Conservation (phyloP, 2,797 vertebrate genomes). For the Sebastes hubbsi region DNA sequence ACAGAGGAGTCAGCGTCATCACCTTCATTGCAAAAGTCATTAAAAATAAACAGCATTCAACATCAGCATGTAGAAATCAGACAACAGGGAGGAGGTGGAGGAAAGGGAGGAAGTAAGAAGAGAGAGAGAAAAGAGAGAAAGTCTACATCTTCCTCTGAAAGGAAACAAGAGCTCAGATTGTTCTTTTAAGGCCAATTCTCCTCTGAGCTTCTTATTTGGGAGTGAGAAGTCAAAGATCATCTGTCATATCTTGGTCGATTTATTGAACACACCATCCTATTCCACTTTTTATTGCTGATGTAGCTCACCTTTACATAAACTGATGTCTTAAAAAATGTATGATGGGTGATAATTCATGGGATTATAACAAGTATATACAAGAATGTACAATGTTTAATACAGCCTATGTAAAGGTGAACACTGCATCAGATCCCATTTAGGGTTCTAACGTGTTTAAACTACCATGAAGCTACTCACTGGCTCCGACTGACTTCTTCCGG, state of each 20-base stretch:
- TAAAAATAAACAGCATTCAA: conserved; percentile 67
- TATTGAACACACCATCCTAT: not conserved
- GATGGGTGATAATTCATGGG: not conserved
- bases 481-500: not conserved
- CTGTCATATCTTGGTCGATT: not conserved
- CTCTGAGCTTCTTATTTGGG: not conserved
- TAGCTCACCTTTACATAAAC: not conserved
- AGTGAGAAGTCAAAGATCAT: not conserved
- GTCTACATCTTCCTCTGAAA: not conserved
- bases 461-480: not conserved
- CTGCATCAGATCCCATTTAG: not conserved
- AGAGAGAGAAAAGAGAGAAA: not conserved
- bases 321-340: not conserved
- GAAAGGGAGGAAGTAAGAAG: not conserved
- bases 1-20: conserved; percentile 35
- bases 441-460: not conserved
- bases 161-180: not conserved
- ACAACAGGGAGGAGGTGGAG: conserved; percentile 5
- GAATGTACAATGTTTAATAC: not conserved
- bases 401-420: not conserved
- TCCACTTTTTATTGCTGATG: too few relatives aligned
- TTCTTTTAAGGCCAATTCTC: not conserved
- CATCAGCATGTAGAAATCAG: conserved; percentile 63
- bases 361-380: not conserved
- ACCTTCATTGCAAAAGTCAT: conserved; percentile 41